Percentiles rank a stretch among this genome's conserved stretches.
phyloP scores from a whole-genome alignment of 1,140 invertebrate genomes.

The Oedothorax gibbosus region DNA sequence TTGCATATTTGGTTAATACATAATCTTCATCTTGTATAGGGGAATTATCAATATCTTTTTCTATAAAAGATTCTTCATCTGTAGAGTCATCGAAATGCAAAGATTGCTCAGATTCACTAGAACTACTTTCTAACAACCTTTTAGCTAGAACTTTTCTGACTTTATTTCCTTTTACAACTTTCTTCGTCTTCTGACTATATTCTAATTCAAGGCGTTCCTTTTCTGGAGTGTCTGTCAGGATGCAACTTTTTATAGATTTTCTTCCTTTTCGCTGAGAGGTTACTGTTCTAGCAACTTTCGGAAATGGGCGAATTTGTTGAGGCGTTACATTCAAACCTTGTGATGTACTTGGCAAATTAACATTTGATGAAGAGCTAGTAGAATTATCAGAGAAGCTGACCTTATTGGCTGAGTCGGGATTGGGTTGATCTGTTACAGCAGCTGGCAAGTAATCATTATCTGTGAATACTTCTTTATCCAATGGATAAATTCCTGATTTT shows the following conservation, averaged over 20 bases:
- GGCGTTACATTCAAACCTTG: background rate
- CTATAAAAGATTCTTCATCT: no score
- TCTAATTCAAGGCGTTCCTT: slow-evolving; percentile 8
- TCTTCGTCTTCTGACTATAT: no score
- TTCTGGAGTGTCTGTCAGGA: slow-evolving; percentile 9
- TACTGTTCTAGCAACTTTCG: slow-evolving; percentile 3
- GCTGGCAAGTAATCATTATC: slow-evolving; percentile 18
- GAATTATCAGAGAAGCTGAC: background rate
- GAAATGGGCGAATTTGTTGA: slow-evolving; percentile 21
- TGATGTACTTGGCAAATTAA: background rate
- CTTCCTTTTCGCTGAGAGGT: slow-evolving; percentile 18
- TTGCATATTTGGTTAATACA: no score
- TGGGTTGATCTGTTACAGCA: background rate
- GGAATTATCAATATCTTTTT: no score
- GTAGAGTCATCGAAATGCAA: no score
- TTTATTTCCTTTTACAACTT: no score
- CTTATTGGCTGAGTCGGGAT: background rate
- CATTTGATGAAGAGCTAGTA: background rate
- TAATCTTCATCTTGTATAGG: no score
- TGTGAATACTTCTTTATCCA: slow-evolving; percentile 22
- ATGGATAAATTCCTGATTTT: slow-evolving; percentile 29
- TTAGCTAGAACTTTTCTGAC: no score
- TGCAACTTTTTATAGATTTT: slow-evolving; percentile 17
- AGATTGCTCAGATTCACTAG: no score
- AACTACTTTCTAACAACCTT: no score